phyloP scores from a whole-genome alignment of 2,888 invertebrate genomes.

The Acleris laterana region DNA sequence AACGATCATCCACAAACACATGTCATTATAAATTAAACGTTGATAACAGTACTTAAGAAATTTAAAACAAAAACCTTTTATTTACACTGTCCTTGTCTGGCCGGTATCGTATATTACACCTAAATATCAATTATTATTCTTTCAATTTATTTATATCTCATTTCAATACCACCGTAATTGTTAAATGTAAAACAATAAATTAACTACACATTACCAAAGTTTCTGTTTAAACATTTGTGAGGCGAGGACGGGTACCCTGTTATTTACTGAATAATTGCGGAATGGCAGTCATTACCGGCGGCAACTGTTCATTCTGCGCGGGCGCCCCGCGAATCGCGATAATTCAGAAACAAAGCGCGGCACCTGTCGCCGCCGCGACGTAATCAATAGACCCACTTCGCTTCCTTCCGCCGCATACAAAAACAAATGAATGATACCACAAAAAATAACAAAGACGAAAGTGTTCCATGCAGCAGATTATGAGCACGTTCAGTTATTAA shows the following conservation, averaged over 20 bases:
- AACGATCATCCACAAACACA: too few relatives aligned
- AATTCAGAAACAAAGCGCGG: slow-evolving; percentile 50
- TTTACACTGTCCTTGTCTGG: too few relatives aligned
- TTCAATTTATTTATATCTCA: too few relatives aligned
- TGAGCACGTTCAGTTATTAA: slow-evolving; percentile 83
- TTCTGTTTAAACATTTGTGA: too few relatives aligned
- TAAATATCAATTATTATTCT: too few relatives aligned
- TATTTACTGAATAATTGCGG: slow-evolving; percentile 26
- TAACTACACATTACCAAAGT: too few relatives aligned
- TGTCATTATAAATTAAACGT: too few relatives aligned
- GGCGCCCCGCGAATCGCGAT: slow-evolving; percentile 30
- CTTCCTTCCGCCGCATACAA: slow-evolving; percentile 77
- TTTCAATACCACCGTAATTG: too few relatives aligned
- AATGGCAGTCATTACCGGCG: slow-evolving; percentile 32
- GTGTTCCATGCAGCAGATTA: slow-evolving; percentile 82
- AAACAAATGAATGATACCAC: slow-evolving; percentile 78
- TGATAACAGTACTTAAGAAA: too few relatives aligned
- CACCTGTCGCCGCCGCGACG: slow-evolving; percentile 73
- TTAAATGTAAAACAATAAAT: too few relatives aligned
- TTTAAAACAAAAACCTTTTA: too few relatives aligned
- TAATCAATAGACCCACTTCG: slow-evolving; percentile 72
- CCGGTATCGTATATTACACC: too few relatives aligned
- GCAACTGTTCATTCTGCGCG: slow-evolving; percentile 39
- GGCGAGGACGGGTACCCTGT: not conserved
- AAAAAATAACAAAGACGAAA: slow-evolving; percentile 80